These are phyloP conservation scores for Caenorhabditis virilis DNA, from an alignment of 2,888 invertebrate species.

Conservation along the genomic window DNA sequence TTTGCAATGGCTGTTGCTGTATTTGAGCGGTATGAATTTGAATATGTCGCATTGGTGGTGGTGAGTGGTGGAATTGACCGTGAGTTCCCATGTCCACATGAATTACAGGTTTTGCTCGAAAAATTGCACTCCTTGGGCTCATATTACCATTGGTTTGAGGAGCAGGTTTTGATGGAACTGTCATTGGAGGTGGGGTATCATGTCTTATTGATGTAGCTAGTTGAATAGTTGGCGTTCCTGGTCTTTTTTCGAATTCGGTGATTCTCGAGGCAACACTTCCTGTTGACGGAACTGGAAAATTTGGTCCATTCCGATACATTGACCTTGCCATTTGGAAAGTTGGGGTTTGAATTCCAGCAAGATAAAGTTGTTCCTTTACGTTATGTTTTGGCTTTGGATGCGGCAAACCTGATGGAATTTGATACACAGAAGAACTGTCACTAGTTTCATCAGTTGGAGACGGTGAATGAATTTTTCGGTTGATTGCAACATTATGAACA, in stretches of 20 bases:
- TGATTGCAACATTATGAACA: slow-evolving; percentile 5
- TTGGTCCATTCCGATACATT: slow-evolving; percentile 42
- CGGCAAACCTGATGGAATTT: slow-evolving; percentile 59
- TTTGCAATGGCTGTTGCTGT: slow-evolving; percentile 6
- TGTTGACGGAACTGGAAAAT: slow-evolving; percentile 62
- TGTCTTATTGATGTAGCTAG: slow-evolving; percentile 23
- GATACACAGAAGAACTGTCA: slow-evolving; percentile 51
- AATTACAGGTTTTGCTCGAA: slow-evolving; percentile 65
- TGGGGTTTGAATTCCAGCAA: slow-evolving; percentile 39
- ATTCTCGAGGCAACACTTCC: slow-evolving; percentile 64
- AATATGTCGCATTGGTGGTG: slow-evolving; percentile 28
- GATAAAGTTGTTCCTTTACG: slow-evolving; percentile 64
- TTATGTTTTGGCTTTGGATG: slow-evolving; percentile 68
- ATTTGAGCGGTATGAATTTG: slow-evolving; percentile 22
- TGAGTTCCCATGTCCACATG: slow-evolving; percentile 57
- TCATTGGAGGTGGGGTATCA: slow-evolving; percentile 27
- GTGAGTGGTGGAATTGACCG: slow-evolving; percentile 8
- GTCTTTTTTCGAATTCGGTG: slow-evolving; percentile 61
- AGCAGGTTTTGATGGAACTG: too few relatives aligned
- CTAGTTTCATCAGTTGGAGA: slow-evolving; percentile 48
- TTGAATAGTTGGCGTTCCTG: slow-evolving; percentile 55
- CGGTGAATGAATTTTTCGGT: slow-evolving; percentile 43
- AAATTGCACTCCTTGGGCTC: slow-evolving; percentile 65
- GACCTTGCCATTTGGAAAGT: slow-evolving; percentile 18
- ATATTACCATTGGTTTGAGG: slow-evolving; percentile 43